phyloP scores from a whole-genome alignment of 2,113 vertebrate species.

The Petaurus breviceps region DNA sequence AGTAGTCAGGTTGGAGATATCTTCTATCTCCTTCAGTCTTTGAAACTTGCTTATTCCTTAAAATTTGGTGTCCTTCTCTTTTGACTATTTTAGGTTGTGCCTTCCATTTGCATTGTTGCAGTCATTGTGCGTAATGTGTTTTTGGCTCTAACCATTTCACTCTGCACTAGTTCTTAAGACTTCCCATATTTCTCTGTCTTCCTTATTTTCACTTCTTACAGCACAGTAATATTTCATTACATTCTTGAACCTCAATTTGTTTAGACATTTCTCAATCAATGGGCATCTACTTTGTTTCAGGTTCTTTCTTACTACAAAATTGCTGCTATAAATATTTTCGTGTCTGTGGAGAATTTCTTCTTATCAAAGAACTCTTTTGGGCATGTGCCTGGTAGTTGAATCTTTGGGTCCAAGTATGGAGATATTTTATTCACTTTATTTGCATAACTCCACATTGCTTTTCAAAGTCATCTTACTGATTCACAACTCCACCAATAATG shows the following conservation, averaged over 20 bases:
- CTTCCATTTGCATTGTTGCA: not conserved
- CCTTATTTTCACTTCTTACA: not conserved
- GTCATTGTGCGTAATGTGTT: not conserved
- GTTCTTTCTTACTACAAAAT: not conserved
- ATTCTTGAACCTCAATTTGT: not conserved
- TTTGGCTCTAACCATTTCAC: not conserved
- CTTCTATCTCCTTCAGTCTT: not conserved
- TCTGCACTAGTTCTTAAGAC: not conserved
- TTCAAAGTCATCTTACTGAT: not conserved
- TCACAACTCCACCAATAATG: not conserved
- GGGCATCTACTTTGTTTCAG: not conserved
- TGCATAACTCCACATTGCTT: not conserved
- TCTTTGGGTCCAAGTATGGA: not conserved
- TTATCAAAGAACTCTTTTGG: not conserved
- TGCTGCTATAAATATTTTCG: not conserved
- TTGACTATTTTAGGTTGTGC: not conserved
- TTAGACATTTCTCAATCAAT: too few relatives aligned
- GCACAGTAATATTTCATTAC: not conserved
- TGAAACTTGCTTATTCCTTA: too few relatives aligned
- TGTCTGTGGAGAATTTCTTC: not conserved
- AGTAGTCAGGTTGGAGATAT: not conserved
- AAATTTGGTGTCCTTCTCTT: not conserved
- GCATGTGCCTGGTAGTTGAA: not conserved
- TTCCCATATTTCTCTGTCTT: not conserved
- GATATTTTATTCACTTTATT: not conserved